Evolutionary conservation across 1,140 invertebrate species (phyloP), one percentile per base, ranked within the genome.

Genomic region (Saccostrea echinata): DNA sequence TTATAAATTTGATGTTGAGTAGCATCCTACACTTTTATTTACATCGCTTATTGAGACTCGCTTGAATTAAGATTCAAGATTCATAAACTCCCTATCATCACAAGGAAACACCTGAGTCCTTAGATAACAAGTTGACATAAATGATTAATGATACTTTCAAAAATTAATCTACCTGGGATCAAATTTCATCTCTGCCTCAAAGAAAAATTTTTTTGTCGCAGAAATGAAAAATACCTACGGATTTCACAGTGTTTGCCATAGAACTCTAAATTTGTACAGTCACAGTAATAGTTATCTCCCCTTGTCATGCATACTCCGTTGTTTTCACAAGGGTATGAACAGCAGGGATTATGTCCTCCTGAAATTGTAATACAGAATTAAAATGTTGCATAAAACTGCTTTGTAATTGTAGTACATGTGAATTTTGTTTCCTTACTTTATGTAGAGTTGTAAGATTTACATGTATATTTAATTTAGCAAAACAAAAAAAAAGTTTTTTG

Each of bases 271-370:
- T 87, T 88, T 12, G 91, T 90, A 89, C 94, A 95, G 89, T 95
- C 94, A 87, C 94, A 95, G 3, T 89, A 91, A 88, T 93, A 95
- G 3, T 89, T 88, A 71, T 91, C 91, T 12, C 92, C 92, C 24
- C 89, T 87, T 1, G 92, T 92, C 82, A 94, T 80, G 80, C 94
- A 95, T 13, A 95, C 88, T 13, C 94, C 94, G 27, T 91, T 84
- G 86, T 95, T 94, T 84, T 94, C 90, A 89, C 94, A 95, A 6
- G 94, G 94, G 87, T 91, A 94, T 24, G 93, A 93, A 83, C 94
- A 95, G 86, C 94, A 95, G 1, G 93, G 91, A 88, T 94, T 93
- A 80, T 64, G 92, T 92, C 87, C 24, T 88, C 88, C n/a, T 84
- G 27, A 84, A 84, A 52, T 83, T 83, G 12, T 52, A 33, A 21